Conservation (phyloP, 1,140 invertebrate species). For the Planococcus citri region DNA sequence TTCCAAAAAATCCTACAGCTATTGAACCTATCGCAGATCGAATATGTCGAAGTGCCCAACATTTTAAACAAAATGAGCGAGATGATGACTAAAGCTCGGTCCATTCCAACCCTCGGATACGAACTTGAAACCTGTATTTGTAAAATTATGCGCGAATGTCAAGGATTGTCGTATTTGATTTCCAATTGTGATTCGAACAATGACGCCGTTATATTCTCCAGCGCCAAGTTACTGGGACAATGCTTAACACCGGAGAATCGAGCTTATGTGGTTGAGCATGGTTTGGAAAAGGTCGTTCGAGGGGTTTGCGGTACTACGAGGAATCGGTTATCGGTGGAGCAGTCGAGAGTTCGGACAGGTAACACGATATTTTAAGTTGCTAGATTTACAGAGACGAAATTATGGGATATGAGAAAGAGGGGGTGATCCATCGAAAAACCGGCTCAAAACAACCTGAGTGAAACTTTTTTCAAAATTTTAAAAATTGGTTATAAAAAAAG, state of each 20-base stretch:
- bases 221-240: constrained; percentile 81
- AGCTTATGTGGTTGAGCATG: constrained; percentile 84
- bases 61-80: constrained; percentile 64
- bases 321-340: constrained; percentile 60
- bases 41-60: constrained; percentile 41
- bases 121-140: constrained; percentile 70
- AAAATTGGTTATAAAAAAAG: too few species aligned
- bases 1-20: constrained; percentile 52
- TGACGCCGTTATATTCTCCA: constrained; percentile 64
- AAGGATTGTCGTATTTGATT: constrained; percentile 82
- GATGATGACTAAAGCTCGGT: constrained; percentile 76
- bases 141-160: constrained; percentile 72
- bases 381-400: too few species aligned
- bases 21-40: constrained; percentile 23
- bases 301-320: constrained; percentile 78
- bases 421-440: too few species aligned
- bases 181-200: constrained; percentile 61
- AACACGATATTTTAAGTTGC: not conserved
- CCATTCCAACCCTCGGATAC: constrained; percentile 82
- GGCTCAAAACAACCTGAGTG: too few species aligned
- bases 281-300: constrained; percentile 77
- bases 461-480: too few species aligned
- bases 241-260: constrained; percentile 90
- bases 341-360: constrained; percentile 81
- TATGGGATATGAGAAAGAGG: too few species aligned